A percentile compares a stretch with the other conserved stretches of the same genome.
Conservation (phyloP, 2,797 vertebrate genomes). For the Anguilla megastoma region DNA sequence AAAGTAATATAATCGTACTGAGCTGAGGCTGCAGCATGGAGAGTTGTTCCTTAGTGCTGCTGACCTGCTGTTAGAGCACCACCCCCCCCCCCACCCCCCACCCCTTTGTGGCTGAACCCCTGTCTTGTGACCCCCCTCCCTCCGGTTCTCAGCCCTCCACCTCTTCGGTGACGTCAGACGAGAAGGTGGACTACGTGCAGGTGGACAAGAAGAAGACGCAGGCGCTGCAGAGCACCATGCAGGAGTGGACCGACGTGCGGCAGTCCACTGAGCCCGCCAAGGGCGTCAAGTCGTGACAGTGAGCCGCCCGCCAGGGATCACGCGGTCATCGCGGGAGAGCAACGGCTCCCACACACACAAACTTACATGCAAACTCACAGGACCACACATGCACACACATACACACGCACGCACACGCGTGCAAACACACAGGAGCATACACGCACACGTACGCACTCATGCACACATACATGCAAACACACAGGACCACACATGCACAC, state of each 20-base stretch:
- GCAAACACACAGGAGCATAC: too few species aligned
- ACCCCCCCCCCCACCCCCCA: neutral
- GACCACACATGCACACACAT: conserved; percentile 5
- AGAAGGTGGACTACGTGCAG: conserved; percentile 98
- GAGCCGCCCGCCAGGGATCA: conserved; percentile 38
- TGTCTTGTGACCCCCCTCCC: neutral
- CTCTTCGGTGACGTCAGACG: conserved; percentile 90
- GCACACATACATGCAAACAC: neutral
- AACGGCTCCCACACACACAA: neutral
- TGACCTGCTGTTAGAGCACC: neutral
- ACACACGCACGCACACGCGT: neutral
- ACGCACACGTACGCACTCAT: neutral
- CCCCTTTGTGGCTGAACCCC: neutral
- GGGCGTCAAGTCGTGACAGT: conserved; percentile 80
- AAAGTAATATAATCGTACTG: too few species aligned
- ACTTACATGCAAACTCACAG: neutral
- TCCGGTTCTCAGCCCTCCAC: conserved; percentile 84
- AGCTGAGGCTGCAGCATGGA: too few species aligned
- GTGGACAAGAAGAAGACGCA: conserved; percentile 98
- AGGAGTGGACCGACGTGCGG: conserved; percentile 97
- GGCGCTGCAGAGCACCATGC: conserved; percentile 97
- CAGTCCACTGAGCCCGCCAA: conserved; percentile 92
- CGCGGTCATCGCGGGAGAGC: neutral
- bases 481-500: too few species aligned
- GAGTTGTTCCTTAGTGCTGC: neutral